Percentiles rank a stretch among this genome's conserved stretches.
These are phyloP conservation scores for Callimorpha dominula DNA, from an alignment of 2,888 invertebrate species.

Conservation along the genomic window DNA sequence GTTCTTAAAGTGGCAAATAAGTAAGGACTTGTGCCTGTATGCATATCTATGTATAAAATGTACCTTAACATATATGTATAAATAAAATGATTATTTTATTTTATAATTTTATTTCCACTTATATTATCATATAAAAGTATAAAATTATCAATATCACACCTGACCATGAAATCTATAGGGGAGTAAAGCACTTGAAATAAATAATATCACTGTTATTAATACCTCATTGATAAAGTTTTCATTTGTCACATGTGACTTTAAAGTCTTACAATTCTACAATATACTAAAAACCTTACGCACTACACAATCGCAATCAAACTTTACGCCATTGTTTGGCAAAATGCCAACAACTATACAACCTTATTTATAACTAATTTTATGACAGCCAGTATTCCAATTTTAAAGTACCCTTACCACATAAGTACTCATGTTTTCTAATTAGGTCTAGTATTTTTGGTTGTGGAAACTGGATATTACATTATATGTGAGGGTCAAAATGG, in stretches of 20 bases:
- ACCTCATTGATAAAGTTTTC: constrained; percentile 13
- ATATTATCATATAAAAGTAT: constrained; percentile 42
- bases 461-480: neutral
- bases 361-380: neutral
- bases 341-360: neutral
- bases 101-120: constrained; percentile 43
- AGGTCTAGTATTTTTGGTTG: neutral
- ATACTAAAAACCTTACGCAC: neutral
- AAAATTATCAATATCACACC: constrained; percentile 28
- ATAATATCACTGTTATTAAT: constrained; percentile 38
- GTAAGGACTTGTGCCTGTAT: neutral
- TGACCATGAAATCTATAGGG: constrained; percentile 20
- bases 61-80: constrained; percentile 1
- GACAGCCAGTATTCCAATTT: neutral
- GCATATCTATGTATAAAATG: neutral
- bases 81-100: constrained; percentile 40
- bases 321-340: neutral
- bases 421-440: neutral
- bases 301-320: neutral
- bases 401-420: constrained; percentile 3
- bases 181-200: constrained; percentile 27
- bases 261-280: neutral
- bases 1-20: too few relatives aligned
- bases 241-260: constrained; percentile 17
- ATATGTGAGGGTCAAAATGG: too few relatives aligned